These are phyloP conservation scores for Sphinx pinastri DNA, from an alignment of 2,888 invertebrate genomes.

Conservation along the genomic window DNA sequence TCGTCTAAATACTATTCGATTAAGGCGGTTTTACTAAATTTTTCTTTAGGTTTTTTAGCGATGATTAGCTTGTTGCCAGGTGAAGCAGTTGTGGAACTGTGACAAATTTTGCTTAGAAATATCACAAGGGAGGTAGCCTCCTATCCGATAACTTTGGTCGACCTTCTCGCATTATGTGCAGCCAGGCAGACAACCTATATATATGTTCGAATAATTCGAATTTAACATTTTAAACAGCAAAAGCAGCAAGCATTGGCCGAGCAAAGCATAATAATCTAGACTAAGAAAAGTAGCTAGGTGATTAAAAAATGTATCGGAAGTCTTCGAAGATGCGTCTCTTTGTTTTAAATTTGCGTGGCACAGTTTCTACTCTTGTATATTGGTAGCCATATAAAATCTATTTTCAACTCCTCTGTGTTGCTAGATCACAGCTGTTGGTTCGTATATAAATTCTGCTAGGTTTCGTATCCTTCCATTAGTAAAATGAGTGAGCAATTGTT, in stretches of 20 bases:
- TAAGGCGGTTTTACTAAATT: background rate
- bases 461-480: background rate
- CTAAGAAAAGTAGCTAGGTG: too few species aligned
- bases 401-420: background rate
- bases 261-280: too few species aligned
- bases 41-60: background rate
- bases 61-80: too few species aligned
- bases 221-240: too few species aligned
- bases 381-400: constrained; percentile 13
- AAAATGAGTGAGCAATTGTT: background rate
- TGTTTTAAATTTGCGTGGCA: background rate
- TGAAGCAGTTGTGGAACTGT: too few species aligned
- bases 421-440: constrained; percentile 1
- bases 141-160: too few species aligned
- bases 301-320: background rate
- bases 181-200: too few species aligned
- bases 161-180: too few species aligned
- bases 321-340: background rate
- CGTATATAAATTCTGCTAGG: background rate
- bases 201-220: too few species aligned
- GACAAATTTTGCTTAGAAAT: too few species aligned
- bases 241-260: too few species aligned
- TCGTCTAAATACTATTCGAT: background rate
- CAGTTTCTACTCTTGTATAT: background rate
- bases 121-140: too few species aligned